Percentiles rank a stretch among this genome's conserved stretches.
Evolutionary conservation across 2,888 invertebrate species (phyloP).

Genomic region (Gerosis bhagava): DNA sequence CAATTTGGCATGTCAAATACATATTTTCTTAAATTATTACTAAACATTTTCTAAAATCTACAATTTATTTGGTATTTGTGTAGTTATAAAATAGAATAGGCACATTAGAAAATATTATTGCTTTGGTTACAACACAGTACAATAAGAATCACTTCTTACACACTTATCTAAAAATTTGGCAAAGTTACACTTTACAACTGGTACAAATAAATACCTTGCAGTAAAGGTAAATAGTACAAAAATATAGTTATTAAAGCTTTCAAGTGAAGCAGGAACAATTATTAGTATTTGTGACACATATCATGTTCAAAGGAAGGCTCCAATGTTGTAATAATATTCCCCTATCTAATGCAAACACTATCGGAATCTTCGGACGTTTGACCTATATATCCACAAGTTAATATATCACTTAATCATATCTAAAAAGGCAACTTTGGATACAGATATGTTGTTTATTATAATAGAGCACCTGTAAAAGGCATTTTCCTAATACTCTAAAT

Average conservation of each 20-base stretch:
- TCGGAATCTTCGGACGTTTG: conserved; percentile 68
- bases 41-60: conserved; percentile 51
- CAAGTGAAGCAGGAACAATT: conserved; percentile 61
- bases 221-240: conserved; percentile 67
- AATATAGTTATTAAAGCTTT: conserved; percentile 65
- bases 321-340: conserved; percentile 48
- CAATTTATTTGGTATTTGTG: conserved; percentile 65
- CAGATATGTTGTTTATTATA: conserved; percentile 75
- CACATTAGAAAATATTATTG: conserved; percentile 75
- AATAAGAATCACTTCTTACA: conserved; percentile 68
- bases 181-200: conserved; percentile 62
- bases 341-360: conserved; percentile 71
- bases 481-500: conserved; percentile 62
- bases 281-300: conserved; percentile 50
- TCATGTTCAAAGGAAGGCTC: conserved; percentile 54
- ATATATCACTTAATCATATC: conserved; percentile 76
- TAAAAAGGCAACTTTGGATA: conserved; percentile 79
- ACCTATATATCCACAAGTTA: conserved; percentile 65
- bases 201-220: conserved; percentile 50
- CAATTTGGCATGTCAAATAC: conserved; percentile 38
- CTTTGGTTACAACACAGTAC: conserved; percentile 78
- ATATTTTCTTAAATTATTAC: conserved; percentile 37
- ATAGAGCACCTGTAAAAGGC: conserved; percentile 76
- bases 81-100: conserved; percentile 63
- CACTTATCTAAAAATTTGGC: conserved; percentile 77